Conservation (phyloP, 1,140 invertebrate species). For the Heterodera schachtii region DNA sequence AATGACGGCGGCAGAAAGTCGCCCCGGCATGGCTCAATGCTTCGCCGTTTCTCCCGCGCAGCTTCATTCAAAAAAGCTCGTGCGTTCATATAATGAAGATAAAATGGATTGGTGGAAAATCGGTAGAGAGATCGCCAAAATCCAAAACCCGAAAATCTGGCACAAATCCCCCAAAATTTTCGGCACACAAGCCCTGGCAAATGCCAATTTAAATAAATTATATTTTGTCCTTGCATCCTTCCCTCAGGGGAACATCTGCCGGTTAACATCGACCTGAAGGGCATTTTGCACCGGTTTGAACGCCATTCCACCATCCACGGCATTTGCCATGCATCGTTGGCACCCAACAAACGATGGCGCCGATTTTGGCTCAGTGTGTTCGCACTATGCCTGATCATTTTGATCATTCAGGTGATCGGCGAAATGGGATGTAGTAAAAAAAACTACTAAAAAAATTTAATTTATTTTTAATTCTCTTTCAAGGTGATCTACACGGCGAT, state of each 20-base stretch:
- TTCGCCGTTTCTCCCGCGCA: slow-evolving; percentile 17
- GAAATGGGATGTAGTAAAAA: neutral
- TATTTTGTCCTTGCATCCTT: no score
- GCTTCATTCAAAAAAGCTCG: slow-evolving; percentile 27
- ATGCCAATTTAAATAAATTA: no score
- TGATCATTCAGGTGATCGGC: slow-evolving; percentile 44
- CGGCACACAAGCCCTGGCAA: no score
- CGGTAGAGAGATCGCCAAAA: neutral
- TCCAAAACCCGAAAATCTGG: neutral
- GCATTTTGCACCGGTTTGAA: slow-evolving; percentile 28
- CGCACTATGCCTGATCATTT: slow-evolving; percentile 9
- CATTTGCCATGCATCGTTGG: slow-evolving; percentile 58
- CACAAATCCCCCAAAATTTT: no score
- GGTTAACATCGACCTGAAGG: slow-evolving; percentile 16
- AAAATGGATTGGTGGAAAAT: neutral
- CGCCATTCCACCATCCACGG: slow-evolving; percentile 59
- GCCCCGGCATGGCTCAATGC: neutral
- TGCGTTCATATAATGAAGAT: neutral
- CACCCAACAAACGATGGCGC: slow-evolving; percentile 44
- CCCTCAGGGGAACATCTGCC: neutral
- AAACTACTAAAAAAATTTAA: no score
- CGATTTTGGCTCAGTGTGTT: slow-evolving; percentile 47
- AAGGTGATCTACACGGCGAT: slow-evolving; percentile 50
- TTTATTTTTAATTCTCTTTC: neutral
- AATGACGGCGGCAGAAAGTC: neutral